These are phyloP conservation scores for Cylas formicarius DNA, from an alignment of 1,140 invertebrate species.

Conservation along the genomic window DNA sequence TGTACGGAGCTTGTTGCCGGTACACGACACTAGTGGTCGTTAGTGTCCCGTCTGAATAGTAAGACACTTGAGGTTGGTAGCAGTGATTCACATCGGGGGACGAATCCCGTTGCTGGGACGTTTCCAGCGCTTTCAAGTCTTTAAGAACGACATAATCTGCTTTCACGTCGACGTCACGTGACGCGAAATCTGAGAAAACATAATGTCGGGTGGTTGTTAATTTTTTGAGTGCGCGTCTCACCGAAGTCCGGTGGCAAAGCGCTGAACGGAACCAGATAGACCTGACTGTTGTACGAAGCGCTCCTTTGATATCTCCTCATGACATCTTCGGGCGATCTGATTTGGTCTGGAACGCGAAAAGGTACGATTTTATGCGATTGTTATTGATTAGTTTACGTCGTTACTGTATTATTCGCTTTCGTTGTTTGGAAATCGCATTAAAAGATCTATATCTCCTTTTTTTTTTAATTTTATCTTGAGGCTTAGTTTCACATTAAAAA, in stretches of 20 bases:
- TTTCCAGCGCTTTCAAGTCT: conserved; percentile 10
- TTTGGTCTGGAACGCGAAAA: conserved; percentile 11
- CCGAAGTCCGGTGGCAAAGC: conserved; percentile 21
- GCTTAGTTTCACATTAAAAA: too few relatives aligned
- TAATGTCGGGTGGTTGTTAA: conserved; percentile 1
- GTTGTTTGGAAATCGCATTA: too few relatives aligned
- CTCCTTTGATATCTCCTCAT: conserved; percentile 16
- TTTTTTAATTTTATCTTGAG: too few relatives aligned
- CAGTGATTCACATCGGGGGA: neutral
- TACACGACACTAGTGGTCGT: conserved; percentile 2
- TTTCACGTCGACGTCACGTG: conserved; percentile 19
- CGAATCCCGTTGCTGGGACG: too few relatives aligned
- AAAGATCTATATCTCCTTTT: too few relatives aligned
- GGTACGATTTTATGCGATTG: too few relatives aligned
- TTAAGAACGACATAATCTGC: conserved; percentile 20
- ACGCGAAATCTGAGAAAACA: conserved; percentile 18
- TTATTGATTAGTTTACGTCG: too few relatives aligned
- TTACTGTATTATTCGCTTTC: too few relatives aligned
- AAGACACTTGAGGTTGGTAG: conserved; percentile 11
- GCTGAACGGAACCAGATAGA: conserved; percentile 17
- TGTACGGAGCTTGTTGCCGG: conserved; percentile 13
- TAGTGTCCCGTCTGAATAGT: conserved; percentile 2
- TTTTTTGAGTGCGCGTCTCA: conserved; percentile 2
- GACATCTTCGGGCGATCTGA: conserved; percentile 15
- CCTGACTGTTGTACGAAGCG: conserved; percentile 17